phyloP scores from a whole-genome alignment of 1,140 invertebrate species.

The Aphaenogaster ashmeadi region DNA sequence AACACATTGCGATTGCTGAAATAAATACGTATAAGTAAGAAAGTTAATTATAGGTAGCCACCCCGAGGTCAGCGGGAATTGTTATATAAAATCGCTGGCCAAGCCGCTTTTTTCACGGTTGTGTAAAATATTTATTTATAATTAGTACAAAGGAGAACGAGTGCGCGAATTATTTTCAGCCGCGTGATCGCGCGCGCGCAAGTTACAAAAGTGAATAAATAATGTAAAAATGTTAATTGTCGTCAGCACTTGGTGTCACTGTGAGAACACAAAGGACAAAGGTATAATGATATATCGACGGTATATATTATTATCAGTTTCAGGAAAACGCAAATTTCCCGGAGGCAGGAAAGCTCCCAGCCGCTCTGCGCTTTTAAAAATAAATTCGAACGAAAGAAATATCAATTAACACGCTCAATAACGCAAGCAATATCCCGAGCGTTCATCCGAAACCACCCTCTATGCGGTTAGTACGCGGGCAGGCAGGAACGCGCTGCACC shows the following conservation, averaged over 20 bases:
- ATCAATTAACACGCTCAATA: constrained; percentile 82
- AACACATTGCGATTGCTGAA: neutral
- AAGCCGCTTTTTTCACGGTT: constrained; percentile 39
- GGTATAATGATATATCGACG: constrained; percentile 60
- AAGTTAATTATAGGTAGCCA: constrained; percentile 28
- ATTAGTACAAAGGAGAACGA: constrained; percentile 43
- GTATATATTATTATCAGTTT: constrained; percentile 65
- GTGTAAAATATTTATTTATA: constrained; percentile 57
- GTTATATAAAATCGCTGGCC: constrained; percentile 4
- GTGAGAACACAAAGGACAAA: constrained; percentile 60
- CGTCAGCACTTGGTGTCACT: constrained; percentile 55
- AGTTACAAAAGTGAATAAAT: constrained; percentile 58
- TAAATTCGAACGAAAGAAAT: constrained; percentile 74
- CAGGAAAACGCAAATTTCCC: constrained; percentile 64
- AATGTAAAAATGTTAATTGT: constrained; percentile 66
- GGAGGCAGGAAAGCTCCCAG: constrained; percentile 40
- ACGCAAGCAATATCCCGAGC: constrained; percentile 78
- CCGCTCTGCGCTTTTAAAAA: constrained; percentile 64
- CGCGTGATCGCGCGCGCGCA: constrained; percentile 21
- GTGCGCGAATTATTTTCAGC: constrained; percentile 58
- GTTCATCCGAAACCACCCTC: constrained; percentile 74
- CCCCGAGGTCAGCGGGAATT: neutral
- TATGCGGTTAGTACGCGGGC: constrained; percentile 66
- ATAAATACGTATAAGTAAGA: constrained; percentile 39
- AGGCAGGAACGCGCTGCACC: constrained; percentile 23